Evolutionary conservation across 2,888 invertebrate species (phyloP), one percentile per base, ranked within the genome.

Genomic region (Sphaerophoria rueppellii): DNA sequence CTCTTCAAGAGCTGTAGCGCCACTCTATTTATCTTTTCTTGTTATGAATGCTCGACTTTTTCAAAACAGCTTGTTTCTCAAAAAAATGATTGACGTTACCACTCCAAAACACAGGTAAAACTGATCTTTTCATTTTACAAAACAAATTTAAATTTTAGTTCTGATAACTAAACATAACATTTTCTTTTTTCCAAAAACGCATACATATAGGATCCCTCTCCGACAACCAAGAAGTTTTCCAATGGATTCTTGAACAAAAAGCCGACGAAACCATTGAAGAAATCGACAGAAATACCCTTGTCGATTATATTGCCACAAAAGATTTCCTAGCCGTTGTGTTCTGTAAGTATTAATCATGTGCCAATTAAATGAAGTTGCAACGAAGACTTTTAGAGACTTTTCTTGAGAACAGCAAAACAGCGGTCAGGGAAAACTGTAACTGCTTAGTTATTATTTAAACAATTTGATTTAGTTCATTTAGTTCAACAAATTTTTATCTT

Each of bases 251-350:
- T 79, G 95, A 95, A 91, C 98, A 98, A 91, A 97, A 97, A 90
- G 96, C 96, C 91, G 98, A 98, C 90, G 96, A 96, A 91, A 97
- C 97, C 90, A 97, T 98, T 88, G 97, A 97, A 91, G 96, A 97
- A 91, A 96, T 98, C 86, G 95, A 96, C 89, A 94, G 98, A 89
- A 96, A 97, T 65, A 94, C 94, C 89, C 93, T 98, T 54, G 94
- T 94, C 90, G 95, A 96, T 89, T 96, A 96, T 91, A 97, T 98
- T 88, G 96, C 96, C 89, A 95, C 95, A 43, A 97, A 97, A 92
- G 98, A 98, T 91, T 98, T 98, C 93, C 93, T 98, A 89, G 98
- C 97, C 58, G 97, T 98, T 73, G 93, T 97, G 85, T 98, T 98
- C 92, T 98, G 98, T 98, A 94, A 96, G 97, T 94, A 93, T 88